Percentiles rank a stretch among this genome's conserved stretches.
Evolutionary conservation across 2,888 invertebrate species (phyloP).

Genomic region (Pseudococcus jackbeardsleyi): DNA sequence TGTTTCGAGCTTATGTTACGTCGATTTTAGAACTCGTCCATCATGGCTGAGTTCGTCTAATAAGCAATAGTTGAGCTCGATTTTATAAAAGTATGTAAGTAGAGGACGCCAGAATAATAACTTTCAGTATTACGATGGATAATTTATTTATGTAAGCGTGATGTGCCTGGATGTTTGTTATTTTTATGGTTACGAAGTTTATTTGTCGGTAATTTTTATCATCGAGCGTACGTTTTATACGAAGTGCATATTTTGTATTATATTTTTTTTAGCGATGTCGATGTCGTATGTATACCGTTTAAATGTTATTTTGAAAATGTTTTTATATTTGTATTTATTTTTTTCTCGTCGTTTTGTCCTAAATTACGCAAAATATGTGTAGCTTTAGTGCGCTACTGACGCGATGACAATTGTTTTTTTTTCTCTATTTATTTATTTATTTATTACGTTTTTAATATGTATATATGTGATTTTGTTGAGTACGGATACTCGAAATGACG

Average conservation of each 20-base stretch:
- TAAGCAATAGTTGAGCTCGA: slow-evolving; percentile 34
- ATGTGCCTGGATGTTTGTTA: slow-evolving; percentile 15
- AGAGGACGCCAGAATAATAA: neutral
- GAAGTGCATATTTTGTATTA: slow-evolving; percentile 1
- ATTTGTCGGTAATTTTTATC: neutral
- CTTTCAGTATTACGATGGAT: slow-evolving; percentile 38
- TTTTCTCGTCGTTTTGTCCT: neutral
- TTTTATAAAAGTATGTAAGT: neutral
- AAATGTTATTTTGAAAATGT: neutral
- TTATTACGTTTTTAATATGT: neutral
- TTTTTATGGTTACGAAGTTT: neutral
- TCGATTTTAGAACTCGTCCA: neutral
- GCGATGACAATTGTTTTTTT: slow-evolving; percentile 11
- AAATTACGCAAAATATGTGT: neutral
- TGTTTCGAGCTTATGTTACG: neutral
- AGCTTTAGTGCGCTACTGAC: neutral
- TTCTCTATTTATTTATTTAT: slow-evolving; percentile 3
- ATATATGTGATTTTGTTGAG: neutral
- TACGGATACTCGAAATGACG: neutral
- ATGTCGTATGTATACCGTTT: neutral
- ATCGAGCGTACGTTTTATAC: neutral
- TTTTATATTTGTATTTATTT: neutral
- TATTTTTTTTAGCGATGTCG: neutral
- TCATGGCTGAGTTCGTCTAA: neutral
- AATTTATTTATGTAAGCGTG: neutral